Evolutionary conservation across 1,140 invertebrate genomes (phyloP), one percentile per base, ranked within the genome.

Genomic region (Apocrypta bakeri): DNA sequence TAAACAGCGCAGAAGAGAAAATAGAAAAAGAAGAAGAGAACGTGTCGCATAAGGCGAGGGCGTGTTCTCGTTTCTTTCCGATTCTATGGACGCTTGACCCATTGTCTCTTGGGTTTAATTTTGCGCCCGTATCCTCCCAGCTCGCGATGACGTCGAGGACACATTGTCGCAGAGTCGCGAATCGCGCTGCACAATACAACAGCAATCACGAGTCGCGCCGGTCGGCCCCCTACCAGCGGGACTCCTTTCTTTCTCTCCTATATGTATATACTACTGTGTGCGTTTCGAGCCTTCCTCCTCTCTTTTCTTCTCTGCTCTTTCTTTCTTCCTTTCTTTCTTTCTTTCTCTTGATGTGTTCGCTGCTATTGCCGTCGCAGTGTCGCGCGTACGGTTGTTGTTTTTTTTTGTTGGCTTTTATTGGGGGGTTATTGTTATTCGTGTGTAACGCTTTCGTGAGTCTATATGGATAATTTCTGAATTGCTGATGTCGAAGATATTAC

Each of bases 21-120:
- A 56, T 48, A 42, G 69, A 75, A 42, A 61, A 29, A 48, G 12
- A 77, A 71, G 29, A 31, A 63, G 33, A 63, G 40, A 63, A 56
- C 31, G 63, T 69, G 56, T 56, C 79, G 80, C 87, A 88, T 86
- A 88, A 88, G 88, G 87, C 86, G 86, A 83, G 90, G 91, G 91
- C 91, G 91, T 91, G 89, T 90, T 89, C 75, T 4, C 88, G 87
- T 56, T 88, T 87, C 86, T 89, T 88, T 90, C 87, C 86, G 83
- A 87, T 89, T 90, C 89, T 90, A 90, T 90, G 90, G 88, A 89
- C 90, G 90, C 90, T 92, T 92, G 91, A 92, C 91, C 91, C 85
- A 92, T 92, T 92, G 91, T 92, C 89, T 91, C 88, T 88, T 75
- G 86, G 87, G 89, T 92, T 92, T 92, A 91, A 92, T 91, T 91